These are phyloP conservation scores for Neotoxoptera formosana DNA, from an alignment of 1,140 invertebrate genomes.

Conservation along the genomic window DNA sequence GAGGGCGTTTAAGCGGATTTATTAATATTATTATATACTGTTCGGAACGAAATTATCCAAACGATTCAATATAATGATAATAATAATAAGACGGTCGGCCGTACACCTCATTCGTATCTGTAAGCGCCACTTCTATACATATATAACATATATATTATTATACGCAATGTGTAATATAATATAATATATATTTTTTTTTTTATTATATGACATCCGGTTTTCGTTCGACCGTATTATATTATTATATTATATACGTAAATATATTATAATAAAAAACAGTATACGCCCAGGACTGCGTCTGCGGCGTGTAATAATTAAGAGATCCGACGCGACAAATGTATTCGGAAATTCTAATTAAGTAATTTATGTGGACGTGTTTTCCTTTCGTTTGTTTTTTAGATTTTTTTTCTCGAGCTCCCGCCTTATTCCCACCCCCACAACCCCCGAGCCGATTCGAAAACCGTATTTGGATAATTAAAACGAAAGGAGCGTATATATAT, in stretches of 20 bases:
- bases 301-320: constrained; percentile 15
- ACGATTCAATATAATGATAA: neutral
- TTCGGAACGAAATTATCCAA: neutral
- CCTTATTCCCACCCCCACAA: neutral
- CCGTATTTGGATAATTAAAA: constrained; percentile 31
- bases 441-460: neutral
- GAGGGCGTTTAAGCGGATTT: neutral
- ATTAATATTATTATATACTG: neutral
- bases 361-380: constrained; percentile 26
- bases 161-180: neutral
- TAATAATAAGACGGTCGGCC: neutral
- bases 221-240: neutral
- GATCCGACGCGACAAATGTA: constrained; percentile 36
- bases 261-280: neutral
- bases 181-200: neutral
- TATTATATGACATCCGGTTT: constrained; percentile 25
- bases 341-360: constrained; percentile 23
- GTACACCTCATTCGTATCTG: neutral
- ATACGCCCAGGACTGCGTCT: neutral
- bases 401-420: neutral
- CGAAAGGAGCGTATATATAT: neutral
- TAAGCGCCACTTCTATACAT: neutral
- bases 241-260: neutral
- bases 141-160: neutral
- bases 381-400: neutral